Conservation (phyloP, 1,140 invertebrate species). For the Drosophila pseudoananassae region DNA sequence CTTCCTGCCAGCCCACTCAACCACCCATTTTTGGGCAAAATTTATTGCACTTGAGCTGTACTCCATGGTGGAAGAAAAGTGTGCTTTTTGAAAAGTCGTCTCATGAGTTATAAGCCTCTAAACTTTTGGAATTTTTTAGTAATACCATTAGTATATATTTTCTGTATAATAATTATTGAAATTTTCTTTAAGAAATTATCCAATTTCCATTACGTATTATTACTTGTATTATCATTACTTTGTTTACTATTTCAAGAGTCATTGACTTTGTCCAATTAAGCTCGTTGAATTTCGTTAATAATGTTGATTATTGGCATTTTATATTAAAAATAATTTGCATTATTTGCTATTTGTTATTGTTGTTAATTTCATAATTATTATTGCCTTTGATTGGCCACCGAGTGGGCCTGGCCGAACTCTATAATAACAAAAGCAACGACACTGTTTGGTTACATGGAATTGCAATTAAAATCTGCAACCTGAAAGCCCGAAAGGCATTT, state of each 20-base stretch:
- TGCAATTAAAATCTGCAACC: constrained; percentile 59
- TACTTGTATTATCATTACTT: constrained; percentile 18
- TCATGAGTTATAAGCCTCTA: too few species aligned
- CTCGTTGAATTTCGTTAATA: constrained; percentile 72
- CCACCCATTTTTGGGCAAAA: not conserved
- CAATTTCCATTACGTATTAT: too few species aligned
- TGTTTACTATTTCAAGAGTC: constrained; percentile 4
- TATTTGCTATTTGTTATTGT: constrained; percentile 31
- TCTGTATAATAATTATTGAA: too few species aligned
- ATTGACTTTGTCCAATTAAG: constrained; percentile 72
- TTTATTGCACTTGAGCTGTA: constrained; percentile 52
- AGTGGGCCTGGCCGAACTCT: not conserved
- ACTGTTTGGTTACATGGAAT: constrained; percentile 47
- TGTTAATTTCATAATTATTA: constrained; percentile 45
- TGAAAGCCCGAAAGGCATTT: constrained; percentile 46
- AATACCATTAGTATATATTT: too few species aligned
- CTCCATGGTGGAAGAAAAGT: not conserved
- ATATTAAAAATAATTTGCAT: constrained; percentile 40
- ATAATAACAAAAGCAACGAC: constrained; percentile 24
- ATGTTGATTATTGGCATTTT: constrained; percentile 45
- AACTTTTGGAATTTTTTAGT: too few species aligned
- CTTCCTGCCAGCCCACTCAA: not conserved
- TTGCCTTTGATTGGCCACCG: constrained; percentile 16
- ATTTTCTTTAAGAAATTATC: too few species aligned
- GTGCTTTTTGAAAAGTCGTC: too few species aligned